Percentiles rank a stretch among this genome's conserved stretches.
These are phyloP conservation scores for Perdita meconis DNA, from an alignment of 2,888 invertebrate genomes.

Conservation along the genomic window DNA sequence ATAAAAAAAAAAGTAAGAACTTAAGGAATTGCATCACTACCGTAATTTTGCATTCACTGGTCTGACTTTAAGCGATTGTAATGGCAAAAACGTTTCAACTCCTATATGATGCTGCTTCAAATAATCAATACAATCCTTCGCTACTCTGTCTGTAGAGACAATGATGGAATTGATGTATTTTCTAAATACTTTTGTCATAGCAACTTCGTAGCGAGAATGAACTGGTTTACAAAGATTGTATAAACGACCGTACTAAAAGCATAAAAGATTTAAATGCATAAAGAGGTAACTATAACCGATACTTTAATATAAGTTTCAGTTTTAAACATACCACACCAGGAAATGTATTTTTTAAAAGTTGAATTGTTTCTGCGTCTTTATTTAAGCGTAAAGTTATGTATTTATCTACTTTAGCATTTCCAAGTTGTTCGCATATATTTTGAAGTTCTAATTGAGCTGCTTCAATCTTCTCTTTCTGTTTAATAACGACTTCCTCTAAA, in stretches of 20 bases:
- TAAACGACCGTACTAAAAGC: slow-evolving; percentile 93
- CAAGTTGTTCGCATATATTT: slow-evolving; percentile 93
- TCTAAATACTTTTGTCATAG: slow-evolving; percentile 97
- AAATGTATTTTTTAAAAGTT: slow-evolving; percentile 95
- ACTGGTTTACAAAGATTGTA: slow-evolving; percentile 98
- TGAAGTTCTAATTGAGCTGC: slow-evolving; percentile 92
- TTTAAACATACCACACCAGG: slow-evolving; percentile 89
- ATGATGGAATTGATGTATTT: slow-evolving; percentile 99
- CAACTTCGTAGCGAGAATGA: slow-evolving; percentile 97
- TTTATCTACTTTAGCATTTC: slow-evolving; percentile 96
- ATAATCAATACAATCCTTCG: slow-evolving; percentile 94
- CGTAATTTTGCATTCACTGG: slow-evolving; percentile 93
- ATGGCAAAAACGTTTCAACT: slow-evolving; percentile 97
- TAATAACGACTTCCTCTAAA: slow-evolving; percentile 92
- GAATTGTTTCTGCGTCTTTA: slow-evolving; percentile 97
- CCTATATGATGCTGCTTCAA: slow-evolving; percentile 96
- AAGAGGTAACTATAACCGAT: background rate
- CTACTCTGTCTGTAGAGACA: slow-evolving; percentile 97
- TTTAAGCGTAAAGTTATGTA: slow-evolving; percentile 95
- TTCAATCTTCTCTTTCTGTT: slow-evolving; percentile 90
- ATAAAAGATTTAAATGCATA: background rate
- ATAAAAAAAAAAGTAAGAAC: background rate
- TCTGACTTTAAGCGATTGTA: slow-evolving; percentile 96
- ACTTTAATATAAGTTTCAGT: slow-evolving; percentile 10
- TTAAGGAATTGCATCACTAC: slow-evolving; percentile 80